Conservation (phyloP, 2,113 vertebrate genomes). For the Felis chaus region DNA sequence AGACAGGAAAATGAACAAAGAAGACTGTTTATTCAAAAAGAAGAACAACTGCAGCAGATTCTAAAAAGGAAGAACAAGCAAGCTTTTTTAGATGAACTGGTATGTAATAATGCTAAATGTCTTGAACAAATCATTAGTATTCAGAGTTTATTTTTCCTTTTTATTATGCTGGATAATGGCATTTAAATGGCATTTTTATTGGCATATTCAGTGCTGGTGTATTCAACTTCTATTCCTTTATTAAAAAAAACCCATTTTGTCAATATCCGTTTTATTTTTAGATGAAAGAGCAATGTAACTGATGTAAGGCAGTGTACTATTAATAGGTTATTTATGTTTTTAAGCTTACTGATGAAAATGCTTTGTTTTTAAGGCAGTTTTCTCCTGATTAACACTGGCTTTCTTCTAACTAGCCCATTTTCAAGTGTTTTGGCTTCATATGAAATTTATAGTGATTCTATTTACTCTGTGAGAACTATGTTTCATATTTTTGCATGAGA, state of each 20-base stretch:
- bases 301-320: neutral
- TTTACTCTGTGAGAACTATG: neutral
- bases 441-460: conserved; percentile 22
- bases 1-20: conserved; percentile 92
- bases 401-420: conserved; percentile 37
- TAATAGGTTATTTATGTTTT: conserved; percentile 2
- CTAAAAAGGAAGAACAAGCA: conserved; percentile 97
- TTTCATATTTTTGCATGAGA: conserved; percentile 47
- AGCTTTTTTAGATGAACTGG: conserved; percentile 96
- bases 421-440: neutral
- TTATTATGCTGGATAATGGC: neutral
- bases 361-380: conserved; percentile 45
- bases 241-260: neutral
- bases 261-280: conserved; percentile 45
- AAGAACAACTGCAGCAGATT: conserved; percentile 94
- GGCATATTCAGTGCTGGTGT: neutral
- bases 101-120: conserved; percentile 79
- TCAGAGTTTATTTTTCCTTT: neutral
- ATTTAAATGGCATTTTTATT: conserved; percentile 25
- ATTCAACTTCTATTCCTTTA: neutral
- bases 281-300: neutral
- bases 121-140: neutral
- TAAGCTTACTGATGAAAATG: conserved; percentile 26
- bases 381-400: neutral
- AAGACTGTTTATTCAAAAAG: conserved; percentile 91